Conservation (phyloP, 2,888 invertebrate species). For the Latrodectus elegans region DNA sequence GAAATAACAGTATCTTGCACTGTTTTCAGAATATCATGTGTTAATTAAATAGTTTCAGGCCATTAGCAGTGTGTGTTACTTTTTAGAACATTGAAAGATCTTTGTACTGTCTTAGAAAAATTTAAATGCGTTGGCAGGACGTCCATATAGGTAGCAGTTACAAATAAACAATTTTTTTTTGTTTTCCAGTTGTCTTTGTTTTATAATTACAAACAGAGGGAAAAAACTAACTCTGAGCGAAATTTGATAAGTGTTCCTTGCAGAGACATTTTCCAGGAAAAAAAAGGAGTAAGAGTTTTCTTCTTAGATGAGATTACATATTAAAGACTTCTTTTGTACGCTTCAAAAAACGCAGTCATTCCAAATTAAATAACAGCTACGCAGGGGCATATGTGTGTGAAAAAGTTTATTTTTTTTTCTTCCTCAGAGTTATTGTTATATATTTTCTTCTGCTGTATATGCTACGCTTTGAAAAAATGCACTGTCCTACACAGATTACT, state of each 20-base stretch:
- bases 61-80: no score
- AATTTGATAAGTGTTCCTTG: slow-evolving; percentile 47
- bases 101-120: no score
- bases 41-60: no score
- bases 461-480: no score
- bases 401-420: neutral
- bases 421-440: neutral
- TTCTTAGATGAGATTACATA: slow-evolving; percentile 41
- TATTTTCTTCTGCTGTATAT: no score
- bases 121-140: no score
- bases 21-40: no score
- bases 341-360: slow-evolving; percentile 44
- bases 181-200: slow-evolving; percentile 34
- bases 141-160: no score
- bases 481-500: neutral
- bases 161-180: neutral
- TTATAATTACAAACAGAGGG: slow-evolving; percentile 40
- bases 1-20: no score
- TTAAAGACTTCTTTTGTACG: slow-evolving; percentile 54
- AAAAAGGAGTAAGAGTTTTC: slow-evolving; percentile 32
- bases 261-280: slow-evolving; percentile 25
- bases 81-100: no score
- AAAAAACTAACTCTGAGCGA: slow-evolving; percentile 48
- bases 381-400: neutral
- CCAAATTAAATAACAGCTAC: slow-evolving; percentile 50